Evolutionary conservation across 2,797 vertebrate genomes (phyloP), one percentile per base, ranked within the genome.

Genomic region (Eulemur coronatus): DNA sequence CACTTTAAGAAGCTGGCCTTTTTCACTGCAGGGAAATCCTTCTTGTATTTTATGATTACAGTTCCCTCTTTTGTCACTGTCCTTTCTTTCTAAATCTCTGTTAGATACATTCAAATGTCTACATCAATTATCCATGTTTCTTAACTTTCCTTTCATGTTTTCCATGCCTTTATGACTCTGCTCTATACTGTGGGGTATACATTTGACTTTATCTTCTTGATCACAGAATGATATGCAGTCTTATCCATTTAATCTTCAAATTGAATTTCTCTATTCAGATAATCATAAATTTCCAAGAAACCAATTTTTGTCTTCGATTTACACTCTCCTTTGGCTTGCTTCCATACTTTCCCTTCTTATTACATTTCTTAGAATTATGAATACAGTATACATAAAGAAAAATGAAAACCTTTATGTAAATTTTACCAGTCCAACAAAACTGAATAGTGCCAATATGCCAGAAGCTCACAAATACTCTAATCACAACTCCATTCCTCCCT

Each of bases 161-260:
- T 43, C 79, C 28, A 72, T 41, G 9, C 57, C 41, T 75, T 43
- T 93, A 10, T 67, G 72, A 65, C 28, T 86, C 17, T 35, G 8
- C 14, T 52, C 57, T 70, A 20, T 73, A 88, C 35, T 88, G 65
- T 15, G 17, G 26, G 3, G 20, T 43, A 78, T 9, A 61, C 28
- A 43, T 76, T 91, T 50, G 18, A 95, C n/a, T 88, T 75, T 88
- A 59, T 46, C 41, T 94, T 91, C 82, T 61, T 73, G 57, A 79
- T 46, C 9, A 84, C 8, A 81, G 41, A 78, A 70, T n/a, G 33
- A 75, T 50, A 73, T 12, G 2, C 4, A 75, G 15, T 65, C 73
- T 87, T 88, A 52, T 72, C 41, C 48, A 35, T 63, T 81, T 89
- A 52, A 80, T 81, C 35, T 94, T 63, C 69, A 26, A 79, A 92